phyloP scores from a whole-genome alignment of 2,797 vertebrate species.

The Lates japonicus region DNA sequence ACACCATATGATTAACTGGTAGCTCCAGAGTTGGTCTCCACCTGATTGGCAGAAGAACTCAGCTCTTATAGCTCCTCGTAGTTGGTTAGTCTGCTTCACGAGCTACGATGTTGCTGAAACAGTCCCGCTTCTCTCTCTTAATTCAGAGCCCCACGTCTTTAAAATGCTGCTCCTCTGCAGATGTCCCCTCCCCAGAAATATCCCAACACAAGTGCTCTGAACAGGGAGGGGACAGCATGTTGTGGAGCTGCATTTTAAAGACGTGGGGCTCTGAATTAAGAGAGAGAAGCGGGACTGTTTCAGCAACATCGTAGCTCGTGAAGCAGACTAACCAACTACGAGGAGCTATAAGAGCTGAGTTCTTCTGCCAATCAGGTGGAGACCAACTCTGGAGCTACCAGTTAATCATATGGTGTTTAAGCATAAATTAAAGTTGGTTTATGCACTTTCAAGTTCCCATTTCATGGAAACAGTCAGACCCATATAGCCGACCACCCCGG shows the following conservation, averaged over 20 bases:
- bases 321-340: neutral
- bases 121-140: neutral
- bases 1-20: neutral
- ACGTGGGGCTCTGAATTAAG: constrained; percentile 29
- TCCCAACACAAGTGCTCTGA: constrained; percentile 50
- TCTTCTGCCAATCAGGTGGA: neutral
- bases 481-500: constrained; percentile 49
- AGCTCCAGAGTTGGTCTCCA: neutral
- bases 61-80: neutral
- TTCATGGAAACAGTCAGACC: constrained; percentile 52
- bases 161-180: constrained; percentile 70
- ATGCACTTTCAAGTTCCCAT: constrained; percentile 43
- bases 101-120: constrained; percentile 5
- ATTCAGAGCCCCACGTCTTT: constrained; percentile 39
- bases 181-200: constrained; percentile 72
- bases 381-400: neutral
- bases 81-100: constrained; percentile 2
- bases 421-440: constrained; percentile 15
- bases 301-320: constrained; percentile 1
- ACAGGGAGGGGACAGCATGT: constrained; percentile 29
- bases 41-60: neutral
- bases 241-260: constrained; percentile 55
- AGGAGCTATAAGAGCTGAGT: neutral
- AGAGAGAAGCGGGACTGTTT: neutral
- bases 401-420: neutral